Conservation (phyloP, 2,888 invertebrate species). For the Lepidochitona cinerea region DNA sequence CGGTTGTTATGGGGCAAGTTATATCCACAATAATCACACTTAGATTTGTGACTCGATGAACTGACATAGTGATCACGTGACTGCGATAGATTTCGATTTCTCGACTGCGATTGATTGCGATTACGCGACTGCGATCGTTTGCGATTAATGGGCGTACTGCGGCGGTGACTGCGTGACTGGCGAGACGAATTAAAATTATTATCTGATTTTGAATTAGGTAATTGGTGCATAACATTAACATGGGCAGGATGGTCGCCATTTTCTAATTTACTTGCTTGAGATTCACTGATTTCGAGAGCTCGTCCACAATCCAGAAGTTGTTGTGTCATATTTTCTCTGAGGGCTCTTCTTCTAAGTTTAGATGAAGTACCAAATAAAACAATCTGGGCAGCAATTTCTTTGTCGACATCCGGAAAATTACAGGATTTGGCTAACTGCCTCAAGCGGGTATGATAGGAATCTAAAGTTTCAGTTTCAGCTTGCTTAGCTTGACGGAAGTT, state of each 20-base stretch:
- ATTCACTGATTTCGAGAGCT: constrained; percentile 5
- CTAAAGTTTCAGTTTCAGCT: constrained; percentile 11
- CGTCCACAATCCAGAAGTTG: constrained; percentile 10
- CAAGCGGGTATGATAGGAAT: constrained; percentile 9
- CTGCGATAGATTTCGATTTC: no score
- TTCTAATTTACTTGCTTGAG: constrained; percentile 3
- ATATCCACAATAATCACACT: constrained; percentile 7
- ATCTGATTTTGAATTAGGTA: no score
- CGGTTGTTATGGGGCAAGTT: neutral
- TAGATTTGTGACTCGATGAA: no score
- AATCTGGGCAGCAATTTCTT: constrained; percentile 10
- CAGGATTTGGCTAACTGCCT: constrained; percentile 6
- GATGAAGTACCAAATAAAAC: neutral
- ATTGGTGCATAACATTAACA: neutral
- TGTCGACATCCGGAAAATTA: no score
- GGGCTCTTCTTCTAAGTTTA: constrained; percentile 1
- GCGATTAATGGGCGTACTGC: neutral
- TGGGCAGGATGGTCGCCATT: neutral
- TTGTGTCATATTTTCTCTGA: neutral
- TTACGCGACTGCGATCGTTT: no score
- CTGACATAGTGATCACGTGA: no score
- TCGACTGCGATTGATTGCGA: no score
- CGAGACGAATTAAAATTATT: neutral
- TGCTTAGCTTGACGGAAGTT: constrained; percentile 8
- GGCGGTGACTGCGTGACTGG: neutral